Evolutionary conservation across 1,140 invertebrate genomes (phyloP), one percentile per base, ranked within the genome.

Genomic region (Rhopalosiphum padi): DNA sequence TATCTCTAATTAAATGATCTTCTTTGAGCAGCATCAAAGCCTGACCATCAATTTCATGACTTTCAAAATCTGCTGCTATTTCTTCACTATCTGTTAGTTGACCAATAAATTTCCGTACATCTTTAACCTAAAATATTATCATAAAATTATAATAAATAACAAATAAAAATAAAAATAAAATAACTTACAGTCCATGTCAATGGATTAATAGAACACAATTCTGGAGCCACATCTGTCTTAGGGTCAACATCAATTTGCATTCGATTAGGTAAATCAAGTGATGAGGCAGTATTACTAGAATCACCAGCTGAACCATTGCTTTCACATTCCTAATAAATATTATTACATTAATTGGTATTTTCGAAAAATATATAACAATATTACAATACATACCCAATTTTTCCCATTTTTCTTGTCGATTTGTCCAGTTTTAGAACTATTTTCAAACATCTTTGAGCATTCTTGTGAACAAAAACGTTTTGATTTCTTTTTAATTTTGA

Each of bases 41-140:
- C 95, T 99, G 98, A 0, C 98, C 98, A 95, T 99, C 98, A 94
- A 99, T 99, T 95, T 99, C 98, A 95, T 99, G 98, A 91, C 98
- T 97, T 2, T 97, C 96, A 96, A 99, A 99, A 95, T 99, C 98
- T 95, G 99, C 98, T 1, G 98, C 98, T 95, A 99, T 99, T 94
- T 98, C 97, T 2, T 97, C 96, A 95, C 98, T 99, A 0, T 98
- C 99, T 0, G 97, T 97, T n/a, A 95, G 93, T 35, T 94, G 94
- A 37, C 94, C 94, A 86, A 95, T 95, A 90, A 95, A 95, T 35
- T 95, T 94, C 86, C 94, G 94, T n/a, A 95, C 95, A 55, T 95
- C 95, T n/a, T 94, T 91, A 22, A 95, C 94, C 94, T 95, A 91
- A 35, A 91, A 86, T 30, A 88, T n/a, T 37, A 15, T 87, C 0